Evolutionary conservation across 1,140 invertebrate genomes (phyloP).

Genomic region (Sipha flava): DNA sequence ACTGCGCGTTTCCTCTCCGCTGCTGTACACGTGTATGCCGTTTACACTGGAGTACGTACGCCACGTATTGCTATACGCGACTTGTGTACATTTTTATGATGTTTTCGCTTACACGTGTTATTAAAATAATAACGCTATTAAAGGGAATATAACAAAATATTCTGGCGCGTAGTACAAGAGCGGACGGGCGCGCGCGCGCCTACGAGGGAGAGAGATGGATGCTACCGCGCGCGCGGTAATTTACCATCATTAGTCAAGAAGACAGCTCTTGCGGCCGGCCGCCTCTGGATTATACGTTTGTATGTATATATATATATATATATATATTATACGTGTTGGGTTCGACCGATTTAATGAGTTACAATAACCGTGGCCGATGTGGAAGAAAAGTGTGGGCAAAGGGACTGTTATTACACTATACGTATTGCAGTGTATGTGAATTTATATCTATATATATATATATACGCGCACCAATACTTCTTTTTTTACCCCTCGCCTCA

Average conservation of each 20-base stretch:
- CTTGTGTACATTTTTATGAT: neutral
- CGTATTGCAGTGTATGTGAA: no score
- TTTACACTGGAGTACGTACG: no score
- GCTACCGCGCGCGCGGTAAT: slow-evolving; percentile 2
- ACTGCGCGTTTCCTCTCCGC: no score
- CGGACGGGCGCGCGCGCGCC: neutral
- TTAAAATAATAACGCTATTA: slow-evolving; percentile 30
- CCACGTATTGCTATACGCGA: no score
- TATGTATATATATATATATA: neutral
- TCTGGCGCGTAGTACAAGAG: neutral
- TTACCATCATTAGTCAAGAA: slow-evolving; percentile 27
- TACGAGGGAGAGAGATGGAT: neutral
- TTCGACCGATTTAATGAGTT: slow-evolving; percentile 18
- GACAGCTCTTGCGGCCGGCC: slow-evolving; percentile 17
- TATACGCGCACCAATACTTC: no score
- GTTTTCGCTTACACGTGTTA: slow-evolving; percentile 18
- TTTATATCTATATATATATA: no score
- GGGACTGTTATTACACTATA: neutral
- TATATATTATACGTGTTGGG: neutral
- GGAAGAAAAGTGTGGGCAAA: neutral
- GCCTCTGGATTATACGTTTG: neutral
- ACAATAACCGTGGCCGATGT: neutral
- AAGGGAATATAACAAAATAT: no score
- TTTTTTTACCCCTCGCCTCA: no score
- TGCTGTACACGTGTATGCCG: no score